Evolutionary conservation across 1,140 invertebrate genomes (phyloP).

Genomic region (Drosophila equinoxialis): DNA sequence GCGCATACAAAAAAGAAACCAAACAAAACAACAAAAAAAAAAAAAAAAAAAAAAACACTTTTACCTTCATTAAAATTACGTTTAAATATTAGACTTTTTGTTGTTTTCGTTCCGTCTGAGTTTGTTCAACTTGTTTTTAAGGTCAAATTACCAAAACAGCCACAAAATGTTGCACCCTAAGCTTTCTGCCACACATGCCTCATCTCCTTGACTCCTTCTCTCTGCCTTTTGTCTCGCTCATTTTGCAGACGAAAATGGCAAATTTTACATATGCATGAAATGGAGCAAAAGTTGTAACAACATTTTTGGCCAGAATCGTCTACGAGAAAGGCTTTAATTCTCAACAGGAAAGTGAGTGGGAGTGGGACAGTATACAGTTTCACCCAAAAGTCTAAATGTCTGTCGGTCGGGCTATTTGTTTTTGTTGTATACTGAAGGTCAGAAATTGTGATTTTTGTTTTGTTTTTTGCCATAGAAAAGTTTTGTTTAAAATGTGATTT

Average conservation of each 20-base stretch:
- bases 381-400: conserved; percentile 25
- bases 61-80: conserved; percentile 73
- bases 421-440: conserved; percentile 38
- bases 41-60: conserved; percentile 37
- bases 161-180: conserved; percentile 39
- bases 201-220: not conserved
- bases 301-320: conserved; percentile 45
- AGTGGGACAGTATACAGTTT: not conserved
- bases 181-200: conserved; percentile 8
- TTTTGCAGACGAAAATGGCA: conserved; percentile 25
- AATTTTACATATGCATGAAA: conserved; percentile 61
- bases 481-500: conserved; percentile 38
- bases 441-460: conserved; percentile 34
- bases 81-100: conserved; percentile 67
- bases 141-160: conserved; percentile 62
- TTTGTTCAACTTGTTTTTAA: conserved; percentile 66
- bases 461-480: conserved; percentile 1
- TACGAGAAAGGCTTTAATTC: conserved; percentile 23
- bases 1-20: conserved; percentile 21
- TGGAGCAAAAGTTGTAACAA: conserved; percentile 71
- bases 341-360: conserved; percentile 1
- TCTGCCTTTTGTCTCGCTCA: not conserved
- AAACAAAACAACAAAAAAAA: conserved; percentile 10
- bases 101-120: conserved; percentile 8
- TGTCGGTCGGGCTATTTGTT: conserved; percentile 18